Evolutionary conservation across 2,888 invertebrate species (phyloP), one percentile per base, ranked within the genome.

Genomic region (Caenorhabditis japonica): DNA sequence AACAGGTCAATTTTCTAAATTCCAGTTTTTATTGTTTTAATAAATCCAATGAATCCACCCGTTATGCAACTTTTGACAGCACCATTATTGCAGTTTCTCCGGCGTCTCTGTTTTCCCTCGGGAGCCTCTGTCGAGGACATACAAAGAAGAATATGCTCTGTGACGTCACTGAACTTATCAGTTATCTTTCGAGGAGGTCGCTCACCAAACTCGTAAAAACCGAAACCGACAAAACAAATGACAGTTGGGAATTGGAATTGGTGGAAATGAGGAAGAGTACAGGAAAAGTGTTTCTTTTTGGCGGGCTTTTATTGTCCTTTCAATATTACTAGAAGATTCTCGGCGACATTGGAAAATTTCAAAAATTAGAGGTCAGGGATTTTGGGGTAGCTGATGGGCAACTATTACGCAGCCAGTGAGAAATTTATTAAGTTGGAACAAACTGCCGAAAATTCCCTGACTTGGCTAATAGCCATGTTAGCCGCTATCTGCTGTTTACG

Each of bases 151-250:
- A 62, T 62, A 49, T 49, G 55, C 44, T 33, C 15, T 38, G 23
- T 66, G 66, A 66, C 66, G 66, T 66, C 66, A 66, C 66, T 41
- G 51, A 36, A 49, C 56, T 43, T 56, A 66, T 56, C 66, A 66
- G 41, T 66, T 66, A 39, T 56, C 55, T 66, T 62, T 33, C 43
- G n/a, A 41, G 33, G 61, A 44, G 27, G 52, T 27, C 46, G 39
- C 38, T 19, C 33, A 21, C 39, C 36, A n/a, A 36, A 33, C 17
- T 41, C 19, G 41, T n/a, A 2, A 3, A 15, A 44, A 44, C 19
- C n/a, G 44, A 23, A 3, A 41, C 10, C n/a, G 23, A 43, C 15
- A 41, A 41, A 34, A 49, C 34, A 49, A 47, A 47, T 47, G 21
- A 33, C 51, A 43, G 13, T 19, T 13, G 19, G 43, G 38, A 49